Evolutionary conservation across 2,113 vertebrate species (phyloP), one percentile per base, ranked within the genome.

Genomic region (Motacilla alba): DNA sequence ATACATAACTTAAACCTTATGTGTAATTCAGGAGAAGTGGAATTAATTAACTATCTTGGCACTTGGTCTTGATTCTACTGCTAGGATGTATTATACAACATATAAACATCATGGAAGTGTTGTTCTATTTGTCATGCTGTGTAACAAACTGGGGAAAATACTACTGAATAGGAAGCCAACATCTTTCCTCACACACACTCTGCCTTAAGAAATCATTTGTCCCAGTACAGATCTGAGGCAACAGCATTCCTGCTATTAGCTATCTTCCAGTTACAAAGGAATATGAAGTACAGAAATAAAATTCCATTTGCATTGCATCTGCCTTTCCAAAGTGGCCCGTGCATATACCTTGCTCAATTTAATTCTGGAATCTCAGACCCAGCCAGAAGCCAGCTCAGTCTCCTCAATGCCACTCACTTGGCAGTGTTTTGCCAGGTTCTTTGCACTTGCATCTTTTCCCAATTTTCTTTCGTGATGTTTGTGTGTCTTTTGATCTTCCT

Each of bases 1-100:
- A 50, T 59, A 67, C 84, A 35, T 63, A 97, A 87, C 69, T 94
- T 87, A 90, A 96, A 93, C 56, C 89, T 80, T 60, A 95, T 67
- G 80, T 82, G 50, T 90, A 94, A 95, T 93, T 92, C 78, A 82
- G 64, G 66, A 77, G 28, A 97, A 88, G 80, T 74, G 90, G 95
- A 97, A 97, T 94, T 94, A 94, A 96, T 97, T 95, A 96, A 92
- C 84, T 87, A 10, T 77, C 81, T 92, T 96, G 93, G 90, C 95
- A 95, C 73, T 84, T 82, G 47, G 83, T 93, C 84, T 92, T 24
- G 28, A 87, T 89, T 91, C 86, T 87, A 66, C 47, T 58, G 78
- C 96, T 97, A 93, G 83, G 7, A 88, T 75, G 59, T 75, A 89
- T 91, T 96, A 87, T 74, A 96, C 90, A 94, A 89, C 50, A 91